Evolutionary conservation across 2,797 vertebrate species (phyloP), one percentile per base, ranked within the genome.

Genomic region (Trachops cirrhosus): DNA sequence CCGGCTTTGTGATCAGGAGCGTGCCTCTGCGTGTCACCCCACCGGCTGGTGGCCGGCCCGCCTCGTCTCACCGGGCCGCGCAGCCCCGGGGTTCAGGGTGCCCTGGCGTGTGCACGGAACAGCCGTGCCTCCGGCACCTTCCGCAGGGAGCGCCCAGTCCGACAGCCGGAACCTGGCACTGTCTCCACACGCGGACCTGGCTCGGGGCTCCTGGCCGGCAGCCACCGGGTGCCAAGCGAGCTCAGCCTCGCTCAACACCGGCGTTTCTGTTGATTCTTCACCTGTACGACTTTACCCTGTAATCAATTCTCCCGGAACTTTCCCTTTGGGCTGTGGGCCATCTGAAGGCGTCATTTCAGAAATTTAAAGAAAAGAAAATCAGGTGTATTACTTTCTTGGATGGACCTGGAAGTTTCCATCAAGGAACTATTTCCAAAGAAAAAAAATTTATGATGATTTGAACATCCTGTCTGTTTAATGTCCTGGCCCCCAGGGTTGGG

Each of bases 141-240:
- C 48, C 50, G 12, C n/a, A 50, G 1, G 24, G n/a, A 5, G 26
- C 1, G 2, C 1, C 15, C 29, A 26, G 52, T 50, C 5, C 9
- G 74, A 22, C 37, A 1, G 26, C 7, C 3, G 8, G 82, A 21
- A 50, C 41, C 15, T 19, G 1, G 24, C 19, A 6, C 14, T 0
- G 2, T 44, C 57, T 50, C 5, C 26, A 29, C 2, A 9, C 10
- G 4, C 34, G 3, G 0, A 21, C 26, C 0, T 0, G 0, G 21
- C 29, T 1, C 8, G 48, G 24, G 70, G 0, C 24, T 77, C 67
- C 44, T 15, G 37, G 7, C 22, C 5, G 0, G 19, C 64, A 34
- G 62, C 32, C 5, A 6, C 32, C 1, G 52, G 54, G 54, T 4
- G 54, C 54, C 1, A 22, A 14, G 26, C 5, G 6, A 14, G 29